Percentiles rank a stretch among this genome's conserved stretches.
Conservation (phyloP, 2,113 vertebrate species). For the Lamprotornis superbus region DNA sequence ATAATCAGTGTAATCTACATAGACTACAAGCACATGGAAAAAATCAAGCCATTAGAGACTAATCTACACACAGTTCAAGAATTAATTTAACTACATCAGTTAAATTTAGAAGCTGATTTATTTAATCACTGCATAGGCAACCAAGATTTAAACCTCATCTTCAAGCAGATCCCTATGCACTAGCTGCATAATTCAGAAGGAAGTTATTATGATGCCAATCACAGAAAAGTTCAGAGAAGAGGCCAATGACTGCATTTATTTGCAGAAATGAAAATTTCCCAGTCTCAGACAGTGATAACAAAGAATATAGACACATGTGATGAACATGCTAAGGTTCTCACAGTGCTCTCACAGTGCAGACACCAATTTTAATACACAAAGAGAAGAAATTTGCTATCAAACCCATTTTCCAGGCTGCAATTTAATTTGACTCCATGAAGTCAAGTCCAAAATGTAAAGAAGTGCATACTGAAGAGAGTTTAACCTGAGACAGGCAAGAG, state of each 20-base stretch:
- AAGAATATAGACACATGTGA: not conserved
- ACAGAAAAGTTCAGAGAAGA: not conserved
- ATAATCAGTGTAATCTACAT: not conserved
- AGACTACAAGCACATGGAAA: not conserved
- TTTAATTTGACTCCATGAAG: not conserved
- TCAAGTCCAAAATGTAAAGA: not conserved
- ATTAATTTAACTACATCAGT: conserved; percentile 18
- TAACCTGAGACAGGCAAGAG: not conserved
- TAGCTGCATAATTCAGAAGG: not conserved
- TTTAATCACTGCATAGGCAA: conserved; percentile 8
- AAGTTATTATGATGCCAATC: not conserved
- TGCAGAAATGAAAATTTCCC: not conserved
- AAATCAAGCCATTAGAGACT: not conserved
- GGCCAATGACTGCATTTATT: not conserved
- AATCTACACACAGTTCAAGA: conserved; percentile 3
- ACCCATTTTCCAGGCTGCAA: not conserved
- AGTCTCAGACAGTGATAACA: not conserved
- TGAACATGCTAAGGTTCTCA: not conserved
- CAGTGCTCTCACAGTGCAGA: not conserved
- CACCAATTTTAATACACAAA: not conserved
- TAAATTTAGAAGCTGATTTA: conserved; percentile 54
- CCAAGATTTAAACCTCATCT: conserved; percentile 16
- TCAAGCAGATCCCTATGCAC: not conserved
- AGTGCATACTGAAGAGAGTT: not conserved
- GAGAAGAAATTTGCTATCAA: not conserved